Evolutionary conservation across 1,140 invertebrate genomes (phyloP), one percentile per base, ranked within the genome.

Genomic region (Polypedilum vanderplanki): DNA sequence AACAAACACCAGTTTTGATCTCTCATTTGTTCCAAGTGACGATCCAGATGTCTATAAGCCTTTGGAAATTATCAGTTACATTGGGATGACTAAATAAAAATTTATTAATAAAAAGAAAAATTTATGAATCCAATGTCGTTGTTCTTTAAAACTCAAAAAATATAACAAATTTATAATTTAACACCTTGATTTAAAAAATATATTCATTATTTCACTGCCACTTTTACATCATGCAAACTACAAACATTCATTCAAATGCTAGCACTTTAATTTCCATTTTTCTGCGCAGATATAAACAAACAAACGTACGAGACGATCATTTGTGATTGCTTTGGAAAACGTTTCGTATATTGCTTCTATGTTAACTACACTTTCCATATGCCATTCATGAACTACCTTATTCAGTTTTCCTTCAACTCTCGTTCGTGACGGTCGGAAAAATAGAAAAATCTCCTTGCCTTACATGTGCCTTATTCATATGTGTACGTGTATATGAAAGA

Each of bases 321-420:
- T 57, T 57, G 46, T 57, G 46, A 57, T 57, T 57, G 46, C n/a
- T 57, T 57, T 57, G n/a, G 12, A n/a, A 57, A n/a, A 57, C 4
- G 12, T 12, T n/a, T 57, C n/a, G 46, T n/a, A 12, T 57, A 57
- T 57, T 57, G 46, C 46, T 57, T 57, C 46, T n/a, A 12, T 57
- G 24, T 5, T n/a, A 57, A 57, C 9, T n/a, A 57, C 46, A 57
- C n/a, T 57, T 15, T 57, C n/a, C n/a, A 57, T n/a, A n/a, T 57
- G 46, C 46, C 46, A 57, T 57, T 57, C 46, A 57, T 57, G 46
- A 57, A 57, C n/a, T 57, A n/a, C n/a, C 46, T 12, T 12, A 57
- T 57, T 57, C 46, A 57, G 46, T 57, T 57, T 57, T n/a, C 46
- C 15, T 57, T 57, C 46, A 57, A 12, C 46, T 57, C n/a, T 57